A percentile compares a stretch with the other conserved stretches of the same genome.
phyloP scores from a whole-genome alignment of 2,113 vertebrate genomes.

The Corydoras sp. region DNA sequence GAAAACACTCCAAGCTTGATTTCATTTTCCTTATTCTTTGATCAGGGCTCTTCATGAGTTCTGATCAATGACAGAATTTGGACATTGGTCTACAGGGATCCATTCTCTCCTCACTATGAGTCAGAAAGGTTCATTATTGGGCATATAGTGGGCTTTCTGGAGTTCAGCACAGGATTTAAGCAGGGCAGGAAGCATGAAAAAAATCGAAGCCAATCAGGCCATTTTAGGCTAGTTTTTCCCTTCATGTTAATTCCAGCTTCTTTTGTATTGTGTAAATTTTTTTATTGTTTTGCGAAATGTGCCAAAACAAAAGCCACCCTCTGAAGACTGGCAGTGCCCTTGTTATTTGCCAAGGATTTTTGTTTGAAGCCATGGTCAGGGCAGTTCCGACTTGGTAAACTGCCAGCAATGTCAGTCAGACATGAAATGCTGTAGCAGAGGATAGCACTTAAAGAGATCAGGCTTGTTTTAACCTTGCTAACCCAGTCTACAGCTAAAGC shows the following conservation, averaged over 20 bases:
- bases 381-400: conserved; percentile 14
- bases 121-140: conserved; percentile 16
- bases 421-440: conserved; percentile 2
- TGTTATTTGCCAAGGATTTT: not conserved
- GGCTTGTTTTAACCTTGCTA: not conserved
- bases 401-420: conserved; percentile 8
- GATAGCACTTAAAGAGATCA: conserved; percentile 4
- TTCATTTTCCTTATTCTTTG: conserved; percentile 33
- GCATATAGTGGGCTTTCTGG: conserved; percentile 15
- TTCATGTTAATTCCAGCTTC: conserved; percentile 6
- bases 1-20: conserved; percentile 25
- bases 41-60: conserved; percentile 30
- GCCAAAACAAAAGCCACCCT: conserved; percentile 2
- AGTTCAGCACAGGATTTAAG: conserved; percentile 27
- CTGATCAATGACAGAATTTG: conserved; percentile 24
- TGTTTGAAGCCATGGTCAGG: conserved; percentile 1
- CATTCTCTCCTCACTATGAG: conserved; percentile 22
- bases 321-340: conserved; percentile 1
- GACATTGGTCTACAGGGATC: conserved; percentile 16
- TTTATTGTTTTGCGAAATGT: no score
- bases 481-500: not conserved
- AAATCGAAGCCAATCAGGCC: not conserved
- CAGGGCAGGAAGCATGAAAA: not conserved
- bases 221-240: not conserved
- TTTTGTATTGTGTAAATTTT: no score